phyloP scores from a whole-genome alignment of 64 coral and sea anemone genomes.

The Dendrophyllia cribrosa region DNA sequence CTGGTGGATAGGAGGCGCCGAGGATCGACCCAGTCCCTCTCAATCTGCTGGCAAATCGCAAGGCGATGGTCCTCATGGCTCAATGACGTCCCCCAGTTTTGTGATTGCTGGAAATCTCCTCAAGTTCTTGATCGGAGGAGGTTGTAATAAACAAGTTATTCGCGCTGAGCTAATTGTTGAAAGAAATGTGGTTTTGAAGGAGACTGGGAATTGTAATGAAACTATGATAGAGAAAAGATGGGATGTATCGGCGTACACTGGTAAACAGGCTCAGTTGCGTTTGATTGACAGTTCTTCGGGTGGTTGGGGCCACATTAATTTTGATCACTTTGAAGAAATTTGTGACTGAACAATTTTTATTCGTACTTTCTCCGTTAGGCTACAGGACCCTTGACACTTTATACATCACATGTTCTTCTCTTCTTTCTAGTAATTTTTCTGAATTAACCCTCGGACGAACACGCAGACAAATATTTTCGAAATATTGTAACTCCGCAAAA shows the following conservation, averaged over 20 bases:
- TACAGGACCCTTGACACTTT: too few species aligned
- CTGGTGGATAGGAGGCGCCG: conserved; percentile 17
- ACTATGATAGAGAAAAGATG: not conserved
- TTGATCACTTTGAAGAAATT: conserved; percentile 54
- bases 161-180: conserved; percentile 15
- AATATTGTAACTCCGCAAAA: too few species aligned
- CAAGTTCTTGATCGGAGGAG: conserved; percentile 23
- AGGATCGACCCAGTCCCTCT: conserved; percentile 47
- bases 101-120: not conserved
- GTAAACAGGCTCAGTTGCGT: conserved; percentile 29
- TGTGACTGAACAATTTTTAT: conserved; percentile 1
- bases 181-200: not conserved
- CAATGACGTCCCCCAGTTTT: conserved; percentile 36
- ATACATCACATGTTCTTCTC: too few species aligned
- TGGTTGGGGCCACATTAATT: conserved; percentile 46
- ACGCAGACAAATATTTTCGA: too few species aligned
- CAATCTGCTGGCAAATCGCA: not conserved
- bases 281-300: conserved; percentile 18
- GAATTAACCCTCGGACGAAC: too few species aligned
- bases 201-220: not conserved
- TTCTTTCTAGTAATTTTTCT: too few species aligned
- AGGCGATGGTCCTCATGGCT: conserved; percentile 4
- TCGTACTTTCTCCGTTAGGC: too few species aligned
- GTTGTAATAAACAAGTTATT: not conserved
- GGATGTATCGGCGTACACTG: not conserved